Evolutionary conservation across 2,797 vertebrate genomes (phyloP).

Genomic region (Crocidura indochinensis): DNA sequence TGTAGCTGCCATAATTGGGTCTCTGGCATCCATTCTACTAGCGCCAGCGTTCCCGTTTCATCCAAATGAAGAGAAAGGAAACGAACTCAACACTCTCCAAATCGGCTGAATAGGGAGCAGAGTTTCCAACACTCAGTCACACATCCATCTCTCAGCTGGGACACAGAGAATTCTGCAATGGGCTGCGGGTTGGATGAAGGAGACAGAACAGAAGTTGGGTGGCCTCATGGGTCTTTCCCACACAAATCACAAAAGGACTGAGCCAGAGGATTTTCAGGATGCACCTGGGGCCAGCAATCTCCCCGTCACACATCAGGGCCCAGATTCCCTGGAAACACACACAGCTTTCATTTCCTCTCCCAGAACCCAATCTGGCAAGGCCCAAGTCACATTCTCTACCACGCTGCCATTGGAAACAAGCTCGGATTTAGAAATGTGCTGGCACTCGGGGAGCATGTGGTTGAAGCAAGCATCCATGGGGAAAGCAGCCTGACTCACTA

Average conservation of each 20-base stretch:
- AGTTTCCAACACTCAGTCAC: slow-evolving; percentile 60
- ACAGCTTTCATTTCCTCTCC: slow-evolving; percentile 73
- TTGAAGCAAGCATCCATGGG: not conserved
- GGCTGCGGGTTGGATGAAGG: slow-evolving; percentile 14
- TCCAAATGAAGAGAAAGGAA: slow-evolving; percentile 78
- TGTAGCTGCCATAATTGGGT: slow-evolving; percentile 90
- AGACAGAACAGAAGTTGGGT: not conserved
- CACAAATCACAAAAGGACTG: slow-evolving; percentile 15
- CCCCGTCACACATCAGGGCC: slow-evolving; percentile 64
- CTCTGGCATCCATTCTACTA: slow-evolving; percentile 89
- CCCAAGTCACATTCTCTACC: slow-evolving; percentile 83
- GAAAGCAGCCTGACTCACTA: not conserved
- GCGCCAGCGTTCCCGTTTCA: slow-evolving; percentile 87
- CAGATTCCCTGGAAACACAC: slow-evolving; percentile 52
- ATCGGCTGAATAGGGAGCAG: slow-evolving; percentile 73
- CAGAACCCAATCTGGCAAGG: slow-evolving; percentile 85
- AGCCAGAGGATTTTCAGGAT: slow-evolving; percentile 47
- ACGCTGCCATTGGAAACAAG: slow-evolving; percentile 73
- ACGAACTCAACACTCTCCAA: slow-evolving; percentile 69
- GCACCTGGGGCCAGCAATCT: not conserved
- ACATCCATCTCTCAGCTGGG: slow-evolving; percentile 27
- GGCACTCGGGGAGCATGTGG: slow-evolving; percentile 1
- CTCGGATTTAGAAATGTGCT: slow-evolving; percentile 69
- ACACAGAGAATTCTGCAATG: slow-evolving; percentile 7
- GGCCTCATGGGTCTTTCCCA: too few species aligned